Conservation (phyloP, 1,140 invertebrate species). For the Drosophila eugracilis region DNA sequence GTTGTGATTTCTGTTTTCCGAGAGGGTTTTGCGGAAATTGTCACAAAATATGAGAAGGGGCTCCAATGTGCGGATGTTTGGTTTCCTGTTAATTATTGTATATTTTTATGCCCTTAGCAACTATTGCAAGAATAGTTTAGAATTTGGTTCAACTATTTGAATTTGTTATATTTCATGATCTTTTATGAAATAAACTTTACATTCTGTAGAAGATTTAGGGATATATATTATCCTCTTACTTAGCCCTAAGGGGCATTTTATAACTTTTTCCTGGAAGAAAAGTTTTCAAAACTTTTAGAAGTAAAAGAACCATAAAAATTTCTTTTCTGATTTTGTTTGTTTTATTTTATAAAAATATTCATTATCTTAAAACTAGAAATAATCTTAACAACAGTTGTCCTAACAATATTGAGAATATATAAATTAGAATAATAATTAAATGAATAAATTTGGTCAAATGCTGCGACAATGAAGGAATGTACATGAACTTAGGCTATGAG, state of each 20-base stretch:
- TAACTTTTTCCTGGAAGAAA: not conserved
- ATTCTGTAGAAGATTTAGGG: too few relatives aligned
- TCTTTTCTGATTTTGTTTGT: constrained; percentile 25
- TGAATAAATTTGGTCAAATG: constrained; percentile 71
- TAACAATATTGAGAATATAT: constrained; percentile 48
- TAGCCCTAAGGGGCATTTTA: too few relatives aligned
- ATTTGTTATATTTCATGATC: not conserved
- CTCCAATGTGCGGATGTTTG: constrained; percentile 13
- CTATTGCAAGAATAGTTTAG: not conserved
- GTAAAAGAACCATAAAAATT: constrained; percentile 13
- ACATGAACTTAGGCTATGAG: constrained; percentile 57
- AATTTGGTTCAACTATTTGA: not conserved
- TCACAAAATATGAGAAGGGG: constrained; percentile 28
- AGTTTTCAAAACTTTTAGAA: not conserved
- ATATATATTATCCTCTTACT: too few relatives aligned
- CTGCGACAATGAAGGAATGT: constrained; percentile 65
- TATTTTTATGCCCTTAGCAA: not conserved
- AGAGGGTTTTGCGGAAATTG: constrained; percentile 44
- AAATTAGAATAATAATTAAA: constrained; percentile 50
- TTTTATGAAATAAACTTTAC: too few relatives aligned
- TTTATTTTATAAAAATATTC: constrained; percentile 67
- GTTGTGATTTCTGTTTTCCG: constrained; percentile 10
- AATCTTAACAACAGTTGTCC: constrained; percentile 54
- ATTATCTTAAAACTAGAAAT: constrained; percentile 36
- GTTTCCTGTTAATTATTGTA: constrained; percentile 30